Percentiles rank a stretch among this genome's conserved stretches.
Conservation (phyloP, 2,888 invertebrate species). For the Erebia aethiops region DNA sequence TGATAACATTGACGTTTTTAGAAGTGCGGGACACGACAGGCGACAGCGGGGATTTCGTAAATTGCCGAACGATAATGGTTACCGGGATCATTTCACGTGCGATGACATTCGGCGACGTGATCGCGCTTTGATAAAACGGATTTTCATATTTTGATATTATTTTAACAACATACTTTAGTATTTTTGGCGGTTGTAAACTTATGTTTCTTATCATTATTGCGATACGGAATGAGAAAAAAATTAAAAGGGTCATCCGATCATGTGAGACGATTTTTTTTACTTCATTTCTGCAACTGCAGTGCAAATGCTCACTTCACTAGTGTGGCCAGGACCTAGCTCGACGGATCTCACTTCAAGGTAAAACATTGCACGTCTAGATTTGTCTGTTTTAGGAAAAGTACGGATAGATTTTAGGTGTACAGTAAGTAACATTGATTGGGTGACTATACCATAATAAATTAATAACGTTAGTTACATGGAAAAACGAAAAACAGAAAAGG, state of each 20-base stretch:
- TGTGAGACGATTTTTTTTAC: neutral
- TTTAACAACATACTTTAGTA: conserved; percentile 39
- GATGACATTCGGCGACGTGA: conserved; percentile 50
- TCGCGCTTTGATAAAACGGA: conserved; percentile 41
- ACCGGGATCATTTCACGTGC: conserved; percentile 55
- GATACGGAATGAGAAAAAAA: conserved; percentile 22
- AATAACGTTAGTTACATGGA: too few relatives aligned
- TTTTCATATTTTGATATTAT: conserved; percentile 39
- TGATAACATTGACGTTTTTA: conserved; percentile 59
- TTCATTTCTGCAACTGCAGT: neutral
- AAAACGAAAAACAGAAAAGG: too few relatives aligned
- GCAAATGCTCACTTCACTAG: too few relatives aligned
- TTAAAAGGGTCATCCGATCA: conserved; percentile 2
- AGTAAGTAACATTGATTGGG: too few relatives aligned
- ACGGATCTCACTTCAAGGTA: too few relatives aligned
- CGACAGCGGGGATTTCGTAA: conserved; percentile 52
- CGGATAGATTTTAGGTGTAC: neutral
- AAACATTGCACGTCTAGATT: too few relatives aligned
- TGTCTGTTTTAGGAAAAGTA: too few relatives aligned
- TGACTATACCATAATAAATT: too few relatives aligned
- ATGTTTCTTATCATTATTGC: conserved; percentile 35
- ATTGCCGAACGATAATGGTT: conserved; percentile 53
- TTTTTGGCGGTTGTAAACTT: conserved; percentile 32
- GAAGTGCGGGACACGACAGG: conserved; percentile 54
- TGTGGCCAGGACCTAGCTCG: too few relatives aligned